Percentiles rank a stretch among this genome's conserved stretches.
Conservation (phyloP, 2,797 vertebrate species). For the Champsocephalus gunnari region DNA sequence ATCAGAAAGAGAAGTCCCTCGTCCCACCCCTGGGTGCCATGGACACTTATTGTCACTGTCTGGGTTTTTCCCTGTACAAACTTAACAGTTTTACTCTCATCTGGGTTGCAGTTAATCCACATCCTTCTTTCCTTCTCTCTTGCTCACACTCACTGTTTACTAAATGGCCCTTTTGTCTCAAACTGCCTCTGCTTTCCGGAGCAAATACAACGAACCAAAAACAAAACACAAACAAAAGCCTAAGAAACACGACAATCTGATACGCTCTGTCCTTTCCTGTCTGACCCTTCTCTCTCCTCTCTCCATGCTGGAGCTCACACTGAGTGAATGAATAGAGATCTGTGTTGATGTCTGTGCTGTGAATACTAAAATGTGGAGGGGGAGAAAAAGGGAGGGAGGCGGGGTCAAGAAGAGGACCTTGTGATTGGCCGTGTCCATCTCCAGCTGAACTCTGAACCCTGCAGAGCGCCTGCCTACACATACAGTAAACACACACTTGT, state of each 20-base stretch:
- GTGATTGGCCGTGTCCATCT: slow-evolving; percentile 75
- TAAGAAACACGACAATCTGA: slow-evolving; percentile 66
- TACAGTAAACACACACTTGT: slow-evolving; percentile 66
- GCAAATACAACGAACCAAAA: slow-evolving; percentile 66
- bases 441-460: slow-evolving; percentile 80
- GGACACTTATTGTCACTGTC: slow-evolving; percentile 50
- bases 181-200: slow-evolving; percentile 66
- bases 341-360: slow-evolving; percentile 80
- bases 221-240: slow-evolving; percentile 71
- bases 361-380: slow-evolving; percentile 81
- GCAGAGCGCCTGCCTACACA: slow-evolving; percentile 72
- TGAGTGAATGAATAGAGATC: slow-evolving; percentile 83
- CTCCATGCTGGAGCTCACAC: slow-evolving; percentile 71
- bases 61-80: slow-evolving; percentile 2
- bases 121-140: slow-evolving; percentile 23
- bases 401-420: slow-evolving; percentile 62
- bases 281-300: slow-evolving; percentile 67
- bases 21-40: slow-evolving; percentile 30
- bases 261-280: slow-evolving; percentile 69
- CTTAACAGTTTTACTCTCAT: slow-evolving; percentile 27
- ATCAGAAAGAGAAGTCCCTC: slow-evolving; percentile 19
- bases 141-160: slow-evolving; percentile 11
- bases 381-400: slow-evolving; percentile 51
- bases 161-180: slow-evolving; percentile 65
- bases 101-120: slow-evolving; percentile 30